Evolutionary conservation across 2,113 vertebrate species (phyloP).

Genomic region (Galeopterus variegatus): DNA sequence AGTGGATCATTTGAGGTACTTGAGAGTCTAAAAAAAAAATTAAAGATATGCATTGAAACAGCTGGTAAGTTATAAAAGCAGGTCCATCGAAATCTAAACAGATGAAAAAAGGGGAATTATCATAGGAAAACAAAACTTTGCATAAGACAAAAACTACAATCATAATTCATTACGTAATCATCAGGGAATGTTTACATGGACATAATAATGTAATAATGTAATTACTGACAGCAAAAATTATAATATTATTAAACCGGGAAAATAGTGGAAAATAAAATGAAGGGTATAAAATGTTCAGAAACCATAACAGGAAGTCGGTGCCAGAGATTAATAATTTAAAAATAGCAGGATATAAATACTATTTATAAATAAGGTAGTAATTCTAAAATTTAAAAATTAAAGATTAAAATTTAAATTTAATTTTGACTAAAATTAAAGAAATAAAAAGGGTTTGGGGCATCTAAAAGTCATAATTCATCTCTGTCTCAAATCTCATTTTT

Average conservation of each 20-base stretch:
- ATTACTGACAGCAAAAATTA: not conserved
- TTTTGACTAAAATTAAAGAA: not conserved
- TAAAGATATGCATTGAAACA: not conserved
- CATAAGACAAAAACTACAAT: constrained; percentile 9
- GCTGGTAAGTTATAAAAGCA: not conserved
- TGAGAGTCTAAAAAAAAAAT: not conserved
- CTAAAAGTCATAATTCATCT: not conserved
- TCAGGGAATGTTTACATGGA: not conserved
- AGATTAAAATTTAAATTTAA: not conserved
- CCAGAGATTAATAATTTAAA: constrained; percentile 23
- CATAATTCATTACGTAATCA: not conserved
- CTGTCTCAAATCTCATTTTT: not conserved
- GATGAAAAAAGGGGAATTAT: not conserved
- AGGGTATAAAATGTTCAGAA: constrained; percentile 3
- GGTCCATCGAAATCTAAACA: not conserved
- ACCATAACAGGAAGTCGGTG: not conserved
- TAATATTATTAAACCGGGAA: not conserved
- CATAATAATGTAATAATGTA: not conserved
- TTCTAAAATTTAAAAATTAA: not conserved
- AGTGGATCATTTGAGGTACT: not conserved
- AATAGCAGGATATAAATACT: not conserved
- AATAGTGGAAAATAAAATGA: not conserved
- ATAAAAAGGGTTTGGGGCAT: not conserved
- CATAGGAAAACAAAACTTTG: not conserved
- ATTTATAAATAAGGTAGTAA: not conserved